Percentiles rank a stretch among this genome's conserved stretches.
These are phyloP conservation scores for Argynnis bischoffii DNA, from an alignment of 2,888 invertebrate species.

Conservation along the genomic window DNA sequence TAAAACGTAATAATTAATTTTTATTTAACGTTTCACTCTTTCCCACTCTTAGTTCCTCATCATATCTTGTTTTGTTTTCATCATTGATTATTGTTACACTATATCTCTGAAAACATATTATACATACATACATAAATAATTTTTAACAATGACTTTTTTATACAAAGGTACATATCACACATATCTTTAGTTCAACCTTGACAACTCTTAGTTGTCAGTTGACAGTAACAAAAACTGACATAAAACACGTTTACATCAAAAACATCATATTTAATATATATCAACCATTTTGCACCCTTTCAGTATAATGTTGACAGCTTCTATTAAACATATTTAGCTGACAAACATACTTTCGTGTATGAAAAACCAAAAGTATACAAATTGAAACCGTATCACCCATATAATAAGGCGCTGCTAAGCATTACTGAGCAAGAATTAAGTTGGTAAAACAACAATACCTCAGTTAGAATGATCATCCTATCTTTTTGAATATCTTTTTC, in stretches of 20 bases:
- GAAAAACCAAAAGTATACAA: not conserved
- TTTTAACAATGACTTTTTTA: not conserved
- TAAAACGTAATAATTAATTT: too few relatives aligned
- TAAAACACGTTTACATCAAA: conserved; percentile 7
- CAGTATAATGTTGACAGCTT: conserved; percentile 20
- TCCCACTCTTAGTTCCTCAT: too few relatives aligned
- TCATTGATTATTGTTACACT: too few relatives aligned
- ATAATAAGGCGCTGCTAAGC: not conserved
- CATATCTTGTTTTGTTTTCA: too few relatives aligned
- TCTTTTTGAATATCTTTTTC: conserved; percentile 5
- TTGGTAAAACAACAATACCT: conserved; percentile 3
- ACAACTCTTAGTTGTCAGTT: not conserved
- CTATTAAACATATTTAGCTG: conserved; percentile 11
- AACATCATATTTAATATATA: conserved; percentile 12
- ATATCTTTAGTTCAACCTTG: not conserved
- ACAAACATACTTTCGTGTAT: not conserved
- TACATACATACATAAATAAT: too few relatives aligned
- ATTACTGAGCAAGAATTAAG: not conserved
- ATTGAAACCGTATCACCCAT: not conserved
- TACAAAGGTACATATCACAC: not conserved
- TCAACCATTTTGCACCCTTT: conserved; percentile 25
- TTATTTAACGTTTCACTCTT: too few relatives aligned
- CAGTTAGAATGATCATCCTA: not conserved
- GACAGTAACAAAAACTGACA: not conserved
- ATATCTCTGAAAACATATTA: too few relatives aligned